Evolutionary conservation across 2,888 invertebrate genomes (phyloP).

Genomic region (Acanthosepion pharaonis): DNA sequence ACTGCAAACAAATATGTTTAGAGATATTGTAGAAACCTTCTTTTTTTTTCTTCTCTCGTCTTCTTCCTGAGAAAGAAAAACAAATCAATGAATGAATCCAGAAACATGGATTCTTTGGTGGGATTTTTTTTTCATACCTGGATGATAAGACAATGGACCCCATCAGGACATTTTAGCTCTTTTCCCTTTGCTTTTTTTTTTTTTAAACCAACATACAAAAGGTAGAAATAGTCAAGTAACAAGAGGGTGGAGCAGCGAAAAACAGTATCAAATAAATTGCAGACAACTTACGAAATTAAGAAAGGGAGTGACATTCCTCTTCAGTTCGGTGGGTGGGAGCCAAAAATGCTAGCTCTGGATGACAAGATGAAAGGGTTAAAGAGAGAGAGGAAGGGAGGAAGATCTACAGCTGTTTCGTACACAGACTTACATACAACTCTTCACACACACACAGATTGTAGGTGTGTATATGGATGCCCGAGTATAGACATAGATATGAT

Average conservation of each 20-base stretch:
- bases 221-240: neutral
- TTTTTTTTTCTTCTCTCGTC: no score
- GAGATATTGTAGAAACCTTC: no score
- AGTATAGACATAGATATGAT: neutral
- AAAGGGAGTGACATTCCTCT: neutral
- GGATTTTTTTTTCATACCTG: neutral
- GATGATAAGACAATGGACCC: neutral
- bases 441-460: neutral
- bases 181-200: neutral
- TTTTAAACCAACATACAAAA: neutral
- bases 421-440: neutral
- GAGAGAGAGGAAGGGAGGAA: neutral
- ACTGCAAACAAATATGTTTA: no score
- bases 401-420: neutral
- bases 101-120: neutral
- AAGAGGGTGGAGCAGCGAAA: neutral
- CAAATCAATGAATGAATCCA: conserved; percentile 1
- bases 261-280: neutral
- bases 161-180: neutral
- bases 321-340: neutral
- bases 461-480: neutral
- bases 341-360: neutral
- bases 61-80: neutral
- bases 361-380: conserved; percentile 33
- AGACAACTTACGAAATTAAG: neutral